Evolutionary conservation across 2,797 vertebrate species (phyloP).

Genomic region (Avahi laniger): DNA sequence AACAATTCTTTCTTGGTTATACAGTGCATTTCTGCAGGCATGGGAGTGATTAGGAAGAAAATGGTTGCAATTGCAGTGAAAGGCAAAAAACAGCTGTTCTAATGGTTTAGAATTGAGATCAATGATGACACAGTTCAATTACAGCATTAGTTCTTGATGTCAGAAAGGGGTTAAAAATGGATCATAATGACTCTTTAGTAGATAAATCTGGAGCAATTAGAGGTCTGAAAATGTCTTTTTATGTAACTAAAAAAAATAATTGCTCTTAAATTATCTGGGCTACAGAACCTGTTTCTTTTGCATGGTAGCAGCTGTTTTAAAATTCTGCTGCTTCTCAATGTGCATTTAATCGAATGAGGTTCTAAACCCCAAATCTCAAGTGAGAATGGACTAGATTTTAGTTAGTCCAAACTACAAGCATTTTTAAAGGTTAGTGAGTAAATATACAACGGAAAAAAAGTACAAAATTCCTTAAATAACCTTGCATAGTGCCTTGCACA

Average conservation of each 20-base stretch:
- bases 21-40: slow-evolving; percentile 33
- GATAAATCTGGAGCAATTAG: slow-evolving; percentile 84
- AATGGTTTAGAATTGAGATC: slow-evolving; percentile 78
- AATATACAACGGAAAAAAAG: slow-evolving; percentile 44
- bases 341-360: slow-evolving; percentile 78
- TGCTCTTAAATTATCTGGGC: slow-evolving; percentile 79
- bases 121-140: slow-evolving; percentile 82
- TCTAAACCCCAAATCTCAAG: slow-evolving; percentile 78
- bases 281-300: slow-evolving; percentile 70
- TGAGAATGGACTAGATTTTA: slow-evolving; percentile 78
- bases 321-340: slow-evolving; percentile 77
- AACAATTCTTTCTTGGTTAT: background rate
- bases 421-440: slow-evolving; percentile 73
- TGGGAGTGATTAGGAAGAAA: slow-evolving; percentile 15
- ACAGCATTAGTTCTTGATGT: slow-evolving; percentile 78
- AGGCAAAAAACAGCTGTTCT: slow-evolving; percentile 61
- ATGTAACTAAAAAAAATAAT: slow-evolving; percentile 82
- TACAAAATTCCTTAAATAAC: background rate
- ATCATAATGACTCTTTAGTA: slow-evolving; percentile 80
- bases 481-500: background rate
- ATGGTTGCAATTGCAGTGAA: slow-evolving; percentile 47
- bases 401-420: slow-evolving; percentile 69
- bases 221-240: slow-evolving; percentile 78
- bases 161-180: slow-evolving; percentile 83
- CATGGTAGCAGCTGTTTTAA: slow-evolving; percentile 73